phyloP scores from a whole-genome alignment of 2,888 invertebrate species.

The Lissonota sp. region DNA sequence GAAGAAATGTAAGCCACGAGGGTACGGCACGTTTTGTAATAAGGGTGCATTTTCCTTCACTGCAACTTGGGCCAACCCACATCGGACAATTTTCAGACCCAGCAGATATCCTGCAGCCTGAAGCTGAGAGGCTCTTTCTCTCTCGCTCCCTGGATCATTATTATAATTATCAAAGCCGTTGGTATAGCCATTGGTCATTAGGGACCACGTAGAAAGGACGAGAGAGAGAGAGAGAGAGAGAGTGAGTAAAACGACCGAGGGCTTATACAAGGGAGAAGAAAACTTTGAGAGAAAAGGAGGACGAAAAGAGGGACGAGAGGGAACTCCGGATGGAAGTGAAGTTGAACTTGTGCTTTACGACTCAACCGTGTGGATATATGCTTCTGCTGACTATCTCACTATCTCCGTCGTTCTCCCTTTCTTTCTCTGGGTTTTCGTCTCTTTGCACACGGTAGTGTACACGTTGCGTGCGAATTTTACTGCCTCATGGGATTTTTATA shows the following conservation, averaged over 20 bases:
- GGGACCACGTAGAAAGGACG: not conserved
- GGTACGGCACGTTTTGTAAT: conserved; percentile 69
- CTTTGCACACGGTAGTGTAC: conserved; percentile 49
- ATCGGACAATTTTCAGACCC: conserved; percentile 9
- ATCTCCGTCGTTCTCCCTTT: conserved; percentile 5
- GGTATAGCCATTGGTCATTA: conserved; percentile 71
- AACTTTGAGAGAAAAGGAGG: conserved; percentile 32
- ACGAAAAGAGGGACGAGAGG: conserved; percentile 31
- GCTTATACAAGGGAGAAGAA: conserved; percentile 18
- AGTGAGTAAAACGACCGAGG: not conserved
- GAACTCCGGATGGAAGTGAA: conserved; percentile 38
- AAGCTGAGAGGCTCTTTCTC: conserved; percentile 8
- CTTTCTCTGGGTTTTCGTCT: not conserved
- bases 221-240: conserved; percentile 10
- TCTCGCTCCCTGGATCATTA: conserved; percentile 71
- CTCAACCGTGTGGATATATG: conserved; percentile 51
- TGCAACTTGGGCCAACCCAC: conserved; percentile 12
- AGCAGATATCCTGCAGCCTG: not conserved
- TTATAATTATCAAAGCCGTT: conserved; percentile 79
- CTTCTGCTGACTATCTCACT: conserved; percentile 45
- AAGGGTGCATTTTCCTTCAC: conserved; percentile 70
- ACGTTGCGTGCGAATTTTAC: conserved; percentile 66
- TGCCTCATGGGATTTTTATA: conserved; percentile 59
- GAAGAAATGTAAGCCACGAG: conserved; percentile 51
- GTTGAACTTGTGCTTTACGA: conserved; percentile 66